These are phyloP conservation scores for Mesorhabditis spiculigera DNA, from an alignment of 2,888 invertebrate genomes.

Conservation along the genomic window DNA sequence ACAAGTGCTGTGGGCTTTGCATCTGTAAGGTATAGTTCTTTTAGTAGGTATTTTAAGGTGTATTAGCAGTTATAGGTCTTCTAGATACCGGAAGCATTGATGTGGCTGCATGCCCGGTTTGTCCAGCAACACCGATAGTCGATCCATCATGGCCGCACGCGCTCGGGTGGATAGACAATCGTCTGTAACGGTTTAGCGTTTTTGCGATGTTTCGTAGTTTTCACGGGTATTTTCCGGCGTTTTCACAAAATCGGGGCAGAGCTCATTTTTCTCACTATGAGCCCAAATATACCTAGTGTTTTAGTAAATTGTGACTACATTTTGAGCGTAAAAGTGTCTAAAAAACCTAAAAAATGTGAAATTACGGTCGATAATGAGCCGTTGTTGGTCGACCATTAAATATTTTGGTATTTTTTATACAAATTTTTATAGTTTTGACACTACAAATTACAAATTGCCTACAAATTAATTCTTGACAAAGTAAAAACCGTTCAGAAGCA, in stretches of 20 bases:
- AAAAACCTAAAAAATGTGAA: too few relatives aligned
- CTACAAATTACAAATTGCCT: too few relatives aligned
- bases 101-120: slow-evolving; percentile 52
- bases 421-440: too few relatives aligned
- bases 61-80: background rate
- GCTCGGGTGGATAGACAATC: slow-evolving; percentile 56
- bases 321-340: too few relatives aligned
- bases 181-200: slow-evolving; percentile 30
- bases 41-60: background rate
- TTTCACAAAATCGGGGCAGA: too few relatives aligned
- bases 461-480: too few relatives aligned
- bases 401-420: too few relatives aligned
- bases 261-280: background rate
- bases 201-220: background rate
- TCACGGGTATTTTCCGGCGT: too few relatives aligned
- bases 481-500: too few relatives aligned
- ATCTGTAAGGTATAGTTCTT: slow-evolving; percentile 29
- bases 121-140: slow-evolving; percentile 45
- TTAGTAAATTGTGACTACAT: too few relatives aligned
- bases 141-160: slow-evolving; percentile 56
- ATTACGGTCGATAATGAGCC: too few relatives aligned
- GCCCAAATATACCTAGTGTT: background rate
- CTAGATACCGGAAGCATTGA: slow-evolving; percentile 25
- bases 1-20: slow-evolving; percentile 47
- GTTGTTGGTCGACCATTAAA: too few relatives aligned